Evolutionary conservation across 1,140 invertebrate genomes (phyloP), one percentile per base, ranked within the genome.

Genomic region (Heliconius nattereri): DNA sequence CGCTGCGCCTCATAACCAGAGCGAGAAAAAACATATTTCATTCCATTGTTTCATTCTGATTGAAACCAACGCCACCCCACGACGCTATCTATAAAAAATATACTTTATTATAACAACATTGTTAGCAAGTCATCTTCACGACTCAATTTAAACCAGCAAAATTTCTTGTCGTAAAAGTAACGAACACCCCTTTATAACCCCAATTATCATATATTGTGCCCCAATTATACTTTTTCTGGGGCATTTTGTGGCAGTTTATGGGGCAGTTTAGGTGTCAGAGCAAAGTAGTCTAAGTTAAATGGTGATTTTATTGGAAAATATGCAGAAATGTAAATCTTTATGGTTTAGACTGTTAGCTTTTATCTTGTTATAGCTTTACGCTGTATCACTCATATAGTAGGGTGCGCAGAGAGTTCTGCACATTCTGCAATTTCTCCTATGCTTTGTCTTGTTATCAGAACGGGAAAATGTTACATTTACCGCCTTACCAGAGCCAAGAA

Each of bases 121-220:
- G 60, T 66, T 66, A 66, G 60, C 60, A 29, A 66, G 60, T 60
- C 54, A 66, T 11, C 26, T 29, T 29, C 60, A 66, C 60, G 60
- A 66, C 60, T 66, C 60, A 11, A 66, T 66, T 66, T 29, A 29
- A 60, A 29, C 23, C 23, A 29, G 20, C 49, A 57, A 57, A 66
- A 66, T 29, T 66, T 29, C 60, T 29, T 66, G 26, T 9, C 13
- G 60, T 66, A 66, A 66, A 66, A 66, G 29, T 66, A 66, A 66
- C 60, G 60, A 66, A 66, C 54, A 60, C 54, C 60, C 60, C 26
- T 66, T 66, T 66, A 66, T 66, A 66, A n/a, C 60, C 60, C 60
- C 60, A 66, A 66, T 66, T 66, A 66, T 66, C 60, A 66, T 66
- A 66, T 29, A 26, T 66, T 66, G 3, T 66, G 60, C 60, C 60